Evolutionary conservation across 2,113 vertebrate genomes (phyloP).

Genomic region (Irena cyanogastra): DNA sequence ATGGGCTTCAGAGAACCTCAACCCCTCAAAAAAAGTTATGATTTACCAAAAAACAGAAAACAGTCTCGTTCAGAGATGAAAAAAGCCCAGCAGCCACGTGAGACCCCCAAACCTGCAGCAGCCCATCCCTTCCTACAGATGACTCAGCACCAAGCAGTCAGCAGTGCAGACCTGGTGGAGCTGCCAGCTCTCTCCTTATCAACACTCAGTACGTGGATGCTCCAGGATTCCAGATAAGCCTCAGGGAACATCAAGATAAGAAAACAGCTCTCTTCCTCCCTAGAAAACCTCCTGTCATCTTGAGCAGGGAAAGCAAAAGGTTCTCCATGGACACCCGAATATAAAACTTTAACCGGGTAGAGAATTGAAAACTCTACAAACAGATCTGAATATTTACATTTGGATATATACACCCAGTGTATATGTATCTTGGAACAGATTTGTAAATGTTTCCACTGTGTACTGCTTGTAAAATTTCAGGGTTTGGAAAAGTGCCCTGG

Average conservation of each 20-base stretch:
- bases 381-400: slow-evolving; percentile 21
- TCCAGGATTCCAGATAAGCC: neutral
- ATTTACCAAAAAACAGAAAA: neutral
- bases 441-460: slow-evolving; percentile 65
- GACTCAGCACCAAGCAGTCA: neutral
- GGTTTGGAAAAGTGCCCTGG: slow-evolving; percentile 16
- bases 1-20: neutral
- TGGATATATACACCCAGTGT: neutral
- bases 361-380: neutral
- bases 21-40: neutral
- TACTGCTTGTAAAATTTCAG: slow-evolving; percentile 45
- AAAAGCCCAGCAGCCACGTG: neutral
- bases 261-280: neutral
- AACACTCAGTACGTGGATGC: neutral
- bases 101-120: neutral
- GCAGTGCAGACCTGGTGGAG: neutral
- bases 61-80: neutral
- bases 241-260: neutral
- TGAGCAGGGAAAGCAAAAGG: slow-evolving; percentile 31
- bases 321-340: neutral
- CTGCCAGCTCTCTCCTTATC: neutral
- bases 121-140: neutral
- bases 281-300: neutral
- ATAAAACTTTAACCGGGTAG: neutral
- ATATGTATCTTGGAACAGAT: slow-evolving; percentile 46